A percentile compares a stretch with the other conserved stretches of the same genome.
Evolutionary conservation across 2,888 invertebrate species (phyloP).

Genomic region (Bombyx huttoni): DNA sequence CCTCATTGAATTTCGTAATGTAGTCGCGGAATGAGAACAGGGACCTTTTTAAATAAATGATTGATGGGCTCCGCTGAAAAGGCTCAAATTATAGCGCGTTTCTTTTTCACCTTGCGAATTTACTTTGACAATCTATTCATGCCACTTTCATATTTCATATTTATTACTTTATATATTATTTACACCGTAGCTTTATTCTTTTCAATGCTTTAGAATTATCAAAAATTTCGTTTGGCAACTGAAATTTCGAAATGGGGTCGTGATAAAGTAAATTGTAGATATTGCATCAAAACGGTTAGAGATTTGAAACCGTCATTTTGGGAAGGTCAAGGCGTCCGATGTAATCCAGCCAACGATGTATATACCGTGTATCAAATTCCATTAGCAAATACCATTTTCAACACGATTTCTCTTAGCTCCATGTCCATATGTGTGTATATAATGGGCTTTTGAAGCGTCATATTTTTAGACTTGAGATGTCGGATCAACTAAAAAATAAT

Average conservation of each 20-base stretch:
- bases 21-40: neutral
- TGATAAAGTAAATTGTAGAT: neutral
- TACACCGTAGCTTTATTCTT: neutral
- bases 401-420: no score
- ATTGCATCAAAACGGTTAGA: neutral
- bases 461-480: no score
- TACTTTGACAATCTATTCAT: neutral
- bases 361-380: no score
- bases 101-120: neutral
- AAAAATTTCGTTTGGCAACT: neutral
- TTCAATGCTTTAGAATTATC: neutral
- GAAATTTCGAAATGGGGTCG: neutral
- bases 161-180: neutral
- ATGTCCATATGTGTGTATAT: no score
- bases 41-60: neutral
- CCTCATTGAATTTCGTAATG: neutral
- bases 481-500: no score
- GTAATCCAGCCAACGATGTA: no score
- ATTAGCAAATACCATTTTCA: no score
- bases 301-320: no score
- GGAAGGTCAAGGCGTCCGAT: no score
- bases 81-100: neutral
- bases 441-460: no score
- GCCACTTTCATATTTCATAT: neutral
- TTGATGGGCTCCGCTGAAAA: neutral